These are phyloP conservation scores for Tylochromis polylepis DNA, from an alignment of 2,113 vertebrate species.

Conservation along the genomic window DNA sequence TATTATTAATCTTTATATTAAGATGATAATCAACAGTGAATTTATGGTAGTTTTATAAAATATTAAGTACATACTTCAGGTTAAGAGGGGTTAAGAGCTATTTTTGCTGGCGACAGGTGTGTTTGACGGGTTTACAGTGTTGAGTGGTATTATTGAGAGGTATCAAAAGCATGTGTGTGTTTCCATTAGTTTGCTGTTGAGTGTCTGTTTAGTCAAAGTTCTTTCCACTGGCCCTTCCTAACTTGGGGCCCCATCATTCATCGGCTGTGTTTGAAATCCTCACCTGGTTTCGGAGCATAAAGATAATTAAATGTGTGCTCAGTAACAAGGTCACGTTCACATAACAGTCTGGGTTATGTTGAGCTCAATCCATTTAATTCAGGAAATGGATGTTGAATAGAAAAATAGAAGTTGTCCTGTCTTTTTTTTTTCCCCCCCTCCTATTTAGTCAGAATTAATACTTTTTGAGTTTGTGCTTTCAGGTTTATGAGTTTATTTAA, in stretches of 20 bases:
- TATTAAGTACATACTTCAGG: neutral
- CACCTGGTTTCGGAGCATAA: neutral
- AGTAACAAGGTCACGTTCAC: neutral
- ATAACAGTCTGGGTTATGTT: neutral
- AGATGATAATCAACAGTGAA: neutral
- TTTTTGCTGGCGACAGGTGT: neutral
- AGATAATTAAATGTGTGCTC: neutral
- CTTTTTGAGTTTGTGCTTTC: neutral
- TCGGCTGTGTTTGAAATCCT: neutral
- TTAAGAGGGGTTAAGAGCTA: neutral
- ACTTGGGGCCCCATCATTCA: neutral
- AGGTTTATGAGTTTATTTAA: neutral
- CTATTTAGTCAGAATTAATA: neutral
- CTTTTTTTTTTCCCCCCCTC: neutral
- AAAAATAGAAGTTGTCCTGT: neutral
- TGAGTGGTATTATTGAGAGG: neutral
- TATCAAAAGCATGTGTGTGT: constrained; percentile 3
- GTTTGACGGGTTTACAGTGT: neutral
- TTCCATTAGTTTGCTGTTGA: neutral
- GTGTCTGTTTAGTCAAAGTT: neutral
- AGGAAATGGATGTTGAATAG: neutral
- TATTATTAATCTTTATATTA: neutral
- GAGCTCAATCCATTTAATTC: neutral
- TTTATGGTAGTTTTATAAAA: neutral
- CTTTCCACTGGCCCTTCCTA: neutral